phyloP scores from a whole-genome alignment of 2,797 vertebrate species.

The Brotula barbata region DNA sequence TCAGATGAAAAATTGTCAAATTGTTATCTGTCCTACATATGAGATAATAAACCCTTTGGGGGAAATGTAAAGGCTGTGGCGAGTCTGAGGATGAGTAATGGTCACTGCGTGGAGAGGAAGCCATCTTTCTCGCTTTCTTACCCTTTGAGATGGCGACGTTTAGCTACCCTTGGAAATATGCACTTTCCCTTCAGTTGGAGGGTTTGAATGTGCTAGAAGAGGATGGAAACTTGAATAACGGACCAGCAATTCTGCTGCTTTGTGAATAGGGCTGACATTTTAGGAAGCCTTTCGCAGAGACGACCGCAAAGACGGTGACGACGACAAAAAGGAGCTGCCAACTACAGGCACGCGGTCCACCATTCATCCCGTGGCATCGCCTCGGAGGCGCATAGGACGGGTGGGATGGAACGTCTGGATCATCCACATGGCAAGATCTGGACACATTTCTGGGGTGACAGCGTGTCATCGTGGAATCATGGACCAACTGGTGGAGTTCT shows the following conservation, averaged over 20 bases:
- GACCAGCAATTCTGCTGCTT: constrained; percentile 34
- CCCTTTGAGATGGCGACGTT: constrained; percentile 13
- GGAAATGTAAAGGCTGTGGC: background rate
- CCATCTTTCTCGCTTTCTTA: constrained; percentile 24
- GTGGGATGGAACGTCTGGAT: constrained; percentile 41
- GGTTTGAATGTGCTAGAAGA: constrained; percentile 1
- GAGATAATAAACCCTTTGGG: constrained; percentile 42
- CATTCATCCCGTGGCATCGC: constrained; percentile 9
- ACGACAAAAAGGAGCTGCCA: constrained; percentile 52
- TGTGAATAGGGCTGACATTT: constrained; percentile 36
- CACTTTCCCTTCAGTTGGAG: constrained; percentile 10
- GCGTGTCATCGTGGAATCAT: constrained; percentile 31
- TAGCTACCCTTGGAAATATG: constrained; percentile 9
- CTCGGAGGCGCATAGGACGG: constrained; percentile 29
- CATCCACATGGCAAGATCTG: constrained; percentile 17
- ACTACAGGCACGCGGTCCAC: constrained; percentile 34
- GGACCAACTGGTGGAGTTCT: constrained; percentile 48
- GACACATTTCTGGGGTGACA: constrained; percentile 28
- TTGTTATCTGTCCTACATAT: constrained; percentile 45
- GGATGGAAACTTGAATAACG: constrained; percentile 20
- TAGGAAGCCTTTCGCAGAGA: constrained; percentile 31
- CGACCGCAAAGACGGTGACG: constrained; percentile 12
- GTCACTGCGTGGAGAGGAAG: constrained; percentile 10
- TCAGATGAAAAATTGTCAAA: constrained; percentile 54
- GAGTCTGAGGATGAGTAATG: constrained; percentile 8